Evolutionary conservation across 1,140 invertebrate genomes (phyloP), one percentile per base, ranked within the genome.

Genomic region (Wasmannia auropunctata): DNA sequence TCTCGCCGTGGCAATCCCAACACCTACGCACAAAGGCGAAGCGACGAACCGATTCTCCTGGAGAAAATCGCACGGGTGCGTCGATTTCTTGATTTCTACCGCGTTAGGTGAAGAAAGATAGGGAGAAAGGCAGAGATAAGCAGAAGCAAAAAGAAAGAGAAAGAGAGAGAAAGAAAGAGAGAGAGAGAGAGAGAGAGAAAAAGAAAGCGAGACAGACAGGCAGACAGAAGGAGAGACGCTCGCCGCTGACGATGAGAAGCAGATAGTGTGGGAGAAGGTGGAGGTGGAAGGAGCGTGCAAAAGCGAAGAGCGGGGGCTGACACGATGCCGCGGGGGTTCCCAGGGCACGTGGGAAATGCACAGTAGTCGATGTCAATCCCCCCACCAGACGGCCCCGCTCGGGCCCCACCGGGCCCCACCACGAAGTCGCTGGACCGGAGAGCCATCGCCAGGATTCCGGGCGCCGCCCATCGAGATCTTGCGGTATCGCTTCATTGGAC

Each of bases 331-430:
- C 94, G 94, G 95, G 95, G 95, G 95, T 95, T 95, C 95, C 94
- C 95, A 95, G 94, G 94, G 93, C 95, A 95, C 94, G 95, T 95
- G 95, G 95, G 95, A 95, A 95, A 95, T 95, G 95, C 94, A 95
- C 95, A 95, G 95, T 95, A 95, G 95, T 95, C 94, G 89, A 89
- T 91, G 92, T 92, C 92, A 92, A 92, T 87, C 87, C 93, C 92
- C 93, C 93, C 93, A 93, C 93, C 65, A 69, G 84, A 87, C 69
- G 69, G 65, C 43, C 86, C n/a, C 91, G 80, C 80, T 91, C 88
- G 84, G 91, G 65, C 83, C 84, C 80, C 86, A 43, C 37, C 58
- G 86, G 83, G 56, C 90, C 93, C 94, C 92, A 91, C 94, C 81
- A 79, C 65, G 67, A 74, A 74, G 90, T 67, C 72, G 69, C 43